A percentile compares a stretch with the other conserved stretches of the same genome.
Evolutionary conservation across 2,797 vertebrate genomes (phyloP).

Genomic region (Bradypus variegatus): DNA sequence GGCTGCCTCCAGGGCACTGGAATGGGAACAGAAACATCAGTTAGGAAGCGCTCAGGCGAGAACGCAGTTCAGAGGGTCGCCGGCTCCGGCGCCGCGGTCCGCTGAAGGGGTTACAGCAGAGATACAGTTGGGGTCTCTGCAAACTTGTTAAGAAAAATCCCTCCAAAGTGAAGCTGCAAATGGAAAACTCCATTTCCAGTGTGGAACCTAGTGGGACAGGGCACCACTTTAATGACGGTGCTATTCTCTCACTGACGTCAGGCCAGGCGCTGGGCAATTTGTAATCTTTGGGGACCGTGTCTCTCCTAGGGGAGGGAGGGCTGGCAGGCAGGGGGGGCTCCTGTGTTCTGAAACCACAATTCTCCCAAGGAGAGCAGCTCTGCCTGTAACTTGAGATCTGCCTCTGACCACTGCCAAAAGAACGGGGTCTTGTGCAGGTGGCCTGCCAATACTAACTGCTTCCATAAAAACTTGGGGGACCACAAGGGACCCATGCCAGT

Average conservation of each 20-base stretch:
- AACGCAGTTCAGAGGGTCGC: fast-evolving
- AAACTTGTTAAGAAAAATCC: neutral
- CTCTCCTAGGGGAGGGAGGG: neutral
- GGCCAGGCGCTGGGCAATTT: neutral
- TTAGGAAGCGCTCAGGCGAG: constrained; percentile 15
- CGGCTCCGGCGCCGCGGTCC: fast-evolving
- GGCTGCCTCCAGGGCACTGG: constrained; percentile 84
- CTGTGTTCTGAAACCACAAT: neutral
- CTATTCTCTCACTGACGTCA: neutral
- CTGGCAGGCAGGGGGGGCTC: neutral
- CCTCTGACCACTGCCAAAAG: neutral
- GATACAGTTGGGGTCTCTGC: neutral
- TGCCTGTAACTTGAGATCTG: neutral
- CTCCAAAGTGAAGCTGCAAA: neutral
- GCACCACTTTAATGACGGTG: neutral
- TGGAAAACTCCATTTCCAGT: neutral
- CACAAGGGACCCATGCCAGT: constrained; percentile 16
- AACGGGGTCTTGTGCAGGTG: neutral
- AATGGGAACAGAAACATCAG: constrained; percentile 12
- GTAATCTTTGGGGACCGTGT: neutral
- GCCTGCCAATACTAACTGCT: neutral
- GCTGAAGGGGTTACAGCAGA: fast-evolving
- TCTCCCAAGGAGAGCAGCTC: neutral
- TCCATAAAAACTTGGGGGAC: constrained; percentile 40
- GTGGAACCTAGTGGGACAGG: neutral